Percentiles rank a stretch among this genome's conserved stretches.
These are phyloP conservation scores for Cisticola juncidis DNA, from an alignment of 2,113 vertebrate species.

Conservation along the genomic window DNA sequence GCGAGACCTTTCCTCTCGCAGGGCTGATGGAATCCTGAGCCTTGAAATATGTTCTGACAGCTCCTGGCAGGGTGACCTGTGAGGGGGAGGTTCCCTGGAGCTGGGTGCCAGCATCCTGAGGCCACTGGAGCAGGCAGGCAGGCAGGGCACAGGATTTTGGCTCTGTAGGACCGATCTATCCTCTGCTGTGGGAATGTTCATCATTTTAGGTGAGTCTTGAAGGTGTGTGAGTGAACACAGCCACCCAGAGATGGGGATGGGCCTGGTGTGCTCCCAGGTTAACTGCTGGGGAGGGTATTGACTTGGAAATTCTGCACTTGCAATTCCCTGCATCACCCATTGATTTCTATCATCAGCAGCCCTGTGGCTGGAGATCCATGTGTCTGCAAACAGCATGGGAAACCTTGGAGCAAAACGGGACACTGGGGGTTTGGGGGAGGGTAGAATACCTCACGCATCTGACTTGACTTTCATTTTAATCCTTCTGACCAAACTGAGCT, in stretches of 20 bases:
- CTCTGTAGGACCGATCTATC: rapidly evolving
- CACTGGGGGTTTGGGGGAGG: neutral
- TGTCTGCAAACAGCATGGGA: neutral
- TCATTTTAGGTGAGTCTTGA: neutral
- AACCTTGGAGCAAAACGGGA: neutral
- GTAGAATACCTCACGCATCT: neutral
- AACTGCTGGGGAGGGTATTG: neutral
- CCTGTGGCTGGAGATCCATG: neutral
- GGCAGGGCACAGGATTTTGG: neutral
- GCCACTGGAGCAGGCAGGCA: neutral
- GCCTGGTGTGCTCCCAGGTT: neutral
- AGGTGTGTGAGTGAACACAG: neutral
- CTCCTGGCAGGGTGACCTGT: neutral
- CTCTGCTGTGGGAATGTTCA: neutral
- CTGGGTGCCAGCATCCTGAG: neutral
- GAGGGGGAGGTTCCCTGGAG: neutral
- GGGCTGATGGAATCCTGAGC: neutral
- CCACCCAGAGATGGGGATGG: neutral
- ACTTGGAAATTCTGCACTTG: neutral
- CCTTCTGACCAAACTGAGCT: neutral
- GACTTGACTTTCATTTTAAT: neutral
- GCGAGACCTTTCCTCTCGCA: neutral
- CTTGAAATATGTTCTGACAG: neutral
- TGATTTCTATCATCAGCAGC: neutral
- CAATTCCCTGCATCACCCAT: neutral